Conservation (phyloP, 2,797 vertebrate genomes). For the Pipistrellus pipistrellus region DNA sequence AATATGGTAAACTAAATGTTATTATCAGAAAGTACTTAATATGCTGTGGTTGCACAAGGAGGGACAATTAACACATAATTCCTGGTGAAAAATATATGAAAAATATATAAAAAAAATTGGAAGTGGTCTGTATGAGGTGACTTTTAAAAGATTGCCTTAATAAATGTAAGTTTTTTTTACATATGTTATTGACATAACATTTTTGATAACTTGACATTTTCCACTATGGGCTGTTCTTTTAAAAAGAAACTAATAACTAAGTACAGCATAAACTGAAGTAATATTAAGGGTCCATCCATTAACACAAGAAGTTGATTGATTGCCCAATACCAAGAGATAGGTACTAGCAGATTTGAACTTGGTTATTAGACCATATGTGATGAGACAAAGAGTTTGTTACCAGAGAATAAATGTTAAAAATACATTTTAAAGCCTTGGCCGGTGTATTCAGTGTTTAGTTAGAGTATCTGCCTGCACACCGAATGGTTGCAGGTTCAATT, state of each 20-base stretch:
- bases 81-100: background rate
- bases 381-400: background rate
- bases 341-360: background rate
- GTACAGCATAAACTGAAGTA: background rate
- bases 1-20: background rate
- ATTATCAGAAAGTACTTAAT: background rate
- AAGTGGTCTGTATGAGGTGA: background rate
- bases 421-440: background rate
- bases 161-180: background rate
- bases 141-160: background rate
- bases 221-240: background rate
- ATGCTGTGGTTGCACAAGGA: background rate
- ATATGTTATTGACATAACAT: background rate
- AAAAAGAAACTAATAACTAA: background rate
- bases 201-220: background rate
- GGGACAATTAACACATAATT: background rate
- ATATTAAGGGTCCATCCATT: background rate
- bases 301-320: background rate
- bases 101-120: background rate
- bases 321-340: background rate
- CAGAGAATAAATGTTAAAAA: background rate
- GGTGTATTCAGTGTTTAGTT: no score
- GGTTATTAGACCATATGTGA: background rate
- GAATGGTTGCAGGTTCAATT: no score
- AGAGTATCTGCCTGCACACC: no score